Conservation (phyloP, 2,888 invertebrate species). For the Lasiommata megera region DNA sequence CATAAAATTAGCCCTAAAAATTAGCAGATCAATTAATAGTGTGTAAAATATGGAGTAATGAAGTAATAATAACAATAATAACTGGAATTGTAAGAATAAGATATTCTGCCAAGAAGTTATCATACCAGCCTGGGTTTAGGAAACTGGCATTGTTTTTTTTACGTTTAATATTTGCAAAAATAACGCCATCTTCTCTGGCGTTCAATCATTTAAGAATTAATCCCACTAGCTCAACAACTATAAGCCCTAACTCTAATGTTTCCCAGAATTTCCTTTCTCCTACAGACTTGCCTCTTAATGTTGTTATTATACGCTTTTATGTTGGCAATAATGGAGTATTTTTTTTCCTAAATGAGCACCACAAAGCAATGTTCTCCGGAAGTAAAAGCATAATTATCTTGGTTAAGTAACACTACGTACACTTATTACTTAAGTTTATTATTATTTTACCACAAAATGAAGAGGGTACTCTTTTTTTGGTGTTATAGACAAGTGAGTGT, state of each 20-base stretch:
- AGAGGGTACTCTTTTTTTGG: too few relatives aligned
- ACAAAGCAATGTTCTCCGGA: conserved; percentile 4
- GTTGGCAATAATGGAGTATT: not conserved
- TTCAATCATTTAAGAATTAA: not conserved
- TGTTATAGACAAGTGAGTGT: too few relatives aligned
- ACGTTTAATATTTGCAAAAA: too few relatives aligned
- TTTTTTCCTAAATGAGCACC: conserved; percentile 7
- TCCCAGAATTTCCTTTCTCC: conserved; percentile 19
- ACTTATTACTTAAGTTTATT: not conserved
- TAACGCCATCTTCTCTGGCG: too few relatives aligned
- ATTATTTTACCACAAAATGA: not conserved
- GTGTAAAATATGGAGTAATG: too few relatives aligned
- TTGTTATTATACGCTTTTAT: conserved; percentile 29
- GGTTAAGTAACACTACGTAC: not conserved
- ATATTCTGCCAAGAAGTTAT: too few relatives aligned
- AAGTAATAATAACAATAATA: too few relatives aligned
- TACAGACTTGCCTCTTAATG: conserved; percentile 25
- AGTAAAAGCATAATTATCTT: not conserved
- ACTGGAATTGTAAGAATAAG: too few relatives aligned
- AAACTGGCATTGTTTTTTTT: too few relatives aligned
- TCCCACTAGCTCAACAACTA: not conserved
- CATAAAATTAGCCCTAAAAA: too few relatives aligned
- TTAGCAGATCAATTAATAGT: too few relatives aligned
- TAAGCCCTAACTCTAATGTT: conserved; percentile 25
- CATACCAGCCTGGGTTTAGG: too few relatives aligned